A percentile compares a stretch with the other conserved stretches of the same genome.
Evolutionary conservation across 2,797 vertebrate genomes (phyloP).

Genomic region (Hemitrygon akajei): DNA sequence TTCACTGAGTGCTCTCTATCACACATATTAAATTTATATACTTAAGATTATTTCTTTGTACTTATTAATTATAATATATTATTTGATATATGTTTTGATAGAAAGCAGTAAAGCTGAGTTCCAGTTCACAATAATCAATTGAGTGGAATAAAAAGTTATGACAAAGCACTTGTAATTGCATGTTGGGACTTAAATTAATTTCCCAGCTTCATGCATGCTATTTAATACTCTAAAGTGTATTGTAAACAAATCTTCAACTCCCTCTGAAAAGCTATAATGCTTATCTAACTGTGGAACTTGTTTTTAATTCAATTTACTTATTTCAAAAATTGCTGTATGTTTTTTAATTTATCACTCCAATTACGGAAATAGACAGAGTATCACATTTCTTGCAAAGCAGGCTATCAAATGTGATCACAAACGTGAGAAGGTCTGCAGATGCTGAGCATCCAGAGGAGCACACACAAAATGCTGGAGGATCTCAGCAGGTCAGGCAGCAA

Average conservation of each 20-base stretch:
- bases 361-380: background rate
- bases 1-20: too few relatives aligned
- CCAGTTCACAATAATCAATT: background rate
- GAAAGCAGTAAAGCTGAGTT: background rate
- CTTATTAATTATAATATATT: background rate
- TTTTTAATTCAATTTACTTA: background rate
- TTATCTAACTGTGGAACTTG: background rate
- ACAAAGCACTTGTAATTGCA: background rate
- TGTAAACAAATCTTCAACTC: background rate
- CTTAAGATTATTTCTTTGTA: background rate
- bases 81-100: background rate
- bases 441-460: too few relatives aligned
- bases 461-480: too few relatives aligned
- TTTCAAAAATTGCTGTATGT: background rate
- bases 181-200: background rate
- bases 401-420: too few relatives aligned
- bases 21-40: background rate
- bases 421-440: too few relatives aligned
- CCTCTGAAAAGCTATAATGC: background rate
- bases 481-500: too few relatives aligned
- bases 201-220: background rate
- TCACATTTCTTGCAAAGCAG: background rate
- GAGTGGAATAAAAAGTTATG: background rate
- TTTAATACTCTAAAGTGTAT: slow-evolving; percentile 2
- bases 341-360: background rate